Percentiles rank a stretch among this genome's conserved stretches.
These are phyloP conservation scores for Misgurnus anguillicaudatus DNA, from an alignment of 2,113 vertebrate genomes.

Conservation along the genomic window DNA sequence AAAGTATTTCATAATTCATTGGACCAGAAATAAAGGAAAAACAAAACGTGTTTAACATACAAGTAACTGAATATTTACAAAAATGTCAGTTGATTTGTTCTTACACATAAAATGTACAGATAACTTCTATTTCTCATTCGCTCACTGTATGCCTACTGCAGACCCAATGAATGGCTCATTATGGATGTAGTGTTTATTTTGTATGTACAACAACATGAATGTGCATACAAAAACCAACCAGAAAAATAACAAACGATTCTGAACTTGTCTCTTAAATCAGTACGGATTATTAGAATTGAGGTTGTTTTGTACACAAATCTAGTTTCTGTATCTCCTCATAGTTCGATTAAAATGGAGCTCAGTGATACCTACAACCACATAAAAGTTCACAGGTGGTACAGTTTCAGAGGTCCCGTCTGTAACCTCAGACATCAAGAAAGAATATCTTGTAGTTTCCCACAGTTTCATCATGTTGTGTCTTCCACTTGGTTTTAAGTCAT, in stretches of 20 bases:
- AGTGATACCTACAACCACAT: constrained; percentile 27
- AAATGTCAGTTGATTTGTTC: constrained; percentile 73
- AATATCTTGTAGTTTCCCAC: neutral
- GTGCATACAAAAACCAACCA: constrained; percentile 70
- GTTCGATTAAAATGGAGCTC: constrained; percentile 24
- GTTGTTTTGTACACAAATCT: constrained; percentile 41
- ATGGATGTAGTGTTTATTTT: constrained; percentile 51
- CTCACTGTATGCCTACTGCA: constrained; percentile 56
- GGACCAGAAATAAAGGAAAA: constrained; percentile 67
- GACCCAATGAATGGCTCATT: constrained; percentile 44
- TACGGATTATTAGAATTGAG: constrained; percentile 20
- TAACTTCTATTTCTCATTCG: constrained; percentile 61
- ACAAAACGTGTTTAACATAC: constrained; percentile 65
- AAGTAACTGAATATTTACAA: constrained; percentile 83
- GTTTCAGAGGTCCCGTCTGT: constrained; percentile 20
- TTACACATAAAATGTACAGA: constrained; percentile 81
- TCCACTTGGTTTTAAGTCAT: constrained; percentile 30
- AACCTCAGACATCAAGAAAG: neutral
- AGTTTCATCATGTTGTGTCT: constrained; percentile 30
- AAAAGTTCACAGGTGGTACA: constrained; percentile 27
- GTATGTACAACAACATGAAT: constrained; percentile 59
- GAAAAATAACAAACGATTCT: constrained; percentile 54
- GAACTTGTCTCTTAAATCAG: constrained; percentile 22
- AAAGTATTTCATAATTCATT: constrained; percentile 74
- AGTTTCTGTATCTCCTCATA: constrained; percentile 8